Conservation (phyloP, 92 coral and sea anemone species). For the Anthopleura xanthogrammica region DNA sequence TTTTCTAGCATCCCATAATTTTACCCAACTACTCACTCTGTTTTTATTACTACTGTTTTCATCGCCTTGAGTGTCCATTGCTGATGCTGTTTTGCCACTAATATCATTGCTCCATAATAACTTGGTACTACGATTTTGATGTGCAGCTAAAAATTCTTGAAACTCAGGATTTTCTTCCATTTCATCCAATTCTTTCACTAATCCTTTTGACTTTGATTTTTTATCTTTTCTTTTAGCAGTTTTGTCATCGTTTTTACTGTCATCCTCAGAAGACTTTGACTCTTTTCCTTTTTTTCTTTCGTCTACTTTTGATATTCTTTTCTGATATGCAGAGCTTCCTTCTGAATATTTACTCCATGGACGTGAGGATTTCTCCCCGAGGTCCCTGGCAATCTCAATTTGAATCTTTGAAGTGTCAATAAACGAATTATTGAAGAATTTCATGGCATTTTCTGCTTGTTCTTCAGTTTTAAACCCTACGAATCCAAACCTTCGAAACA, state of each 20-base stretch:
- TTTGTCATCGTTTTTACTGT: conserved; percentile 8
- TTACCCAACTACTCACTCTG: neutral
- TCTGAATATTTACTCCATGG: conserved; percentile 96
- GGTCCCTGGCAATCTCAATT: conserved; percentile 81
- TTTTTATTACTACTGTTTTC: neutral
- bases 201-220: conserved; percentile 40
- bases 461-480: conserved; percentile 88
- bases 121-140: conserved; percentile 64
- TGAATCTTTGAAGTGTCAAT: conserved; percentile 90
- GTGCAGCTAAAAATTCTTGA: conserved; percentile 80
- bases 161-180: conserved; percentile 77
- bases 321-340: conserved; percentile 89
- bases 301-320: conserved; percentile 33
- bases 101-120: conserved; percentile 66
- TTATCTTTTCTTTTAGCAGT: conserved; percentile 38
- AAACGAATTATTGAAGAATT: conserved; percentile 76
- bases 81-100: neutral
- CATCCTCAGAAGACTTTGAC: conserved; percentile 22
- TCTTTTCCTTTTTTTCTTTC: conserved; percentile 10
- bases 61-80: neutral
- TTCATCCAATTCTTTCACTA: conserved; percentile 37
- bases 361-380: conserved; percentile 79
- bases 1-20: neutral
- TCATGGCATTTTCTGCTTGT: conserved; percentile 72
- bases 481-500: conserved; percentile 86